Conservation (phyloP, 1,140 invertebrate species). For the Oryctes rhinoceros region DNA sequence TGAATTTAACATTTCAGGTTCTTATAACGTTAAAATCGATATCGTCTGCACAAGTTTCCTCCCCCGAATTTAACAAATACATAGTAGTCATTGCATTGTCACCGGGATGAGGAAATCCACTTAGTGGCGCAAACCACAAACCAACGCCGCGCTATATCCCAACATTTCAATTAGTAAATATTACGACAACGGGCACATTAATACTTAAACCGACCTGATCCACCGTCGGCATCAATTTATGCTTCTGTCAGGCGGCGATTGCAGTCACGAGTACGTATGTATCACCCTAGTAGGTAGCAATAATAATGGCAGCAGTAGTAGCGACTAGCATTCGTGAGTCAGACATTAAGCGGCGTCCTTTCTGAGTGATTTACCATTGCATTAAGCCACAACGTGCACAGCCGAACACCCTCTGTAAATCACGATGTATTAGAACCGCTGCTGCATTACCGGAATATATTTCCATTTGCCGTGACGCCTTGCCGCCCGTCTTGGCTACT, state of each 20-base stretch:
- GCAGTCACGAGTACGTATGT: not conserved
- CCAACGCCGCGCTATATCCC: not conserved
- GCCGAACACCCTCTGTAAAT: slow-evolving; percentile 8
- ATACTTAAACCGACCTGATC: not conserved
- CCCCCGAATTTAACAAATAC: too few species aligned
- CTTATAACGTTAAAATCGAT: too few species aligned
- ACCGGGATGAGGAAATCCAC: not conserved
- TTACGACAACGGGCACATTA: not conserved
- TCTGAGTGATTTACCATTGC: slow-evolving; percentile 8
- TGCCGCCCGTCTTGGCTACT: not conserved
- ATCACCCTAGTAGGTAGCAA: not conserved
- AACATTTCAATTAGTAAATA: not conserved
- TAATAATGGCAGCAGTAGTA: not conserved
- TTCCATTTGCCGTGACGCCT: not conserved
- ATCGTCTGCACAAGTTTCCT: too few species aligned
- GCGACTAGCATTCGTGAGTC: not conserved
- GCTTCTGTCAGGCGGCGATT: not conserved
- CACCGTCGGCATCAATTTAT: not conserved
- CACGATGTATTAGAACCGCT: not conserved
- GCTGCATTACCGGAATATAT: not conserved
- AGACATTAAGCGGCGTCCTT: slow-evolving; percentile 1
- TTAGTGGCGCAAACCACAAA: not conserved
- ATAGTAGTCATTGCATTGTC: too few species aligned
- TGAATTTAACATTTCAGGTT: too few species aligned
- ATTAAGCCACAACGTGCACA: slow-evolving; percentile 12